These are phyloP conservation scores for Lasiurus cinereus DNA, from an alignment of 2,113 vertebrate genomes.

Conservation along the genomic window DNA sequence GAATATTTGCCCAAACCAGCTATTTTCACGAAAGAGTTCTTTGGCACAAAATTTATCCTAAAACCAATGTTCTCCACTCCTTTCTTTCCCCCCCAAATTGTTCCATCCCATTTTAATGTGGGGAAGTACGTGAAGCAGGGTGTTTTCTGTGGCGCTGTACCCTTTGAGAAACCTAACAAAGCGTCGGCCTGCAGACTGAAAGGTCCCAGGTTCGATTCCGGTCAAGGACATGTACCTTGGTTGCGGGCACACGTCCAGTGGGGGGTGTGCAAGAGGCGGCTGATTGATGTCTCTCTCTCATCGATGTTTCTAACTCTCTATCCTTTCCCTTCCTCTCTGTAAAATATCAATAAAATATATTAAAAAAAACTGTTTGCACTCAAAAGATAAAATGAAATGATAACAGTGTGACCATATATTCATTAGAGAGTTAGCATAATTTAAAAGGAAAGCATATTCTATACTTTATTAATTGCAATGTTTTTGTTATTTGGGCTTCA, in stretches of 20 bases:
- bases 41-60: slow-evolving; percentile 3
- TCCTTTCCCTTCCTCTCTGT: too few relatives aligned
- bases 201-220: too few relatives aligned
- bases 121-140: neutral
- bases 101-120: neutral
- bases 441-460: slow-evolving; percentile 56
- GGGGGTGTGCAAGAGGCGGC: too few relatives aligned
- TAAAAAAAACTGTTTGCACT: neutral
- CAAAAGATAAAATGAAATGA: slow-evolving; percentile 25
- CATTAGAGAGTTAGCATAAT: slow-evolving; percentile 43
- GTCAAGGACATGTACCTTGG: too few relatives aligned
- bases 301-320: too few relatives aligned
- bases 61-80: neutral
- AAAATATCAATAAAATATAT: too few relatives aligned
- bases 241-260: too few relatives aligned
- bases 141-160: neutral
- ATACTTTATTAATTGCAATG: slow-evolving; percentile 47
- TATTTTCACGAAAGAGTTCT: slow-evolving; percentile 34
- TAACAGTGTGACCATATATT: neutral
- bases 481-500: slow-evolving; percentile 35
- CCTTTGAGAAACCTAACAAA: neutral
- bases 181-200: too few relatives aligned
- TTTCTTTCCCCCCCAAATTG: neutral
- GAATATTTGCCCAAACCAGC: neutral
- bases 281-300: too few relatives aligned